Evolutionary conservation across 2,113 vertebrate species (phyloP).

Genomic region (Neomonachus schauinslandi): DNA sequence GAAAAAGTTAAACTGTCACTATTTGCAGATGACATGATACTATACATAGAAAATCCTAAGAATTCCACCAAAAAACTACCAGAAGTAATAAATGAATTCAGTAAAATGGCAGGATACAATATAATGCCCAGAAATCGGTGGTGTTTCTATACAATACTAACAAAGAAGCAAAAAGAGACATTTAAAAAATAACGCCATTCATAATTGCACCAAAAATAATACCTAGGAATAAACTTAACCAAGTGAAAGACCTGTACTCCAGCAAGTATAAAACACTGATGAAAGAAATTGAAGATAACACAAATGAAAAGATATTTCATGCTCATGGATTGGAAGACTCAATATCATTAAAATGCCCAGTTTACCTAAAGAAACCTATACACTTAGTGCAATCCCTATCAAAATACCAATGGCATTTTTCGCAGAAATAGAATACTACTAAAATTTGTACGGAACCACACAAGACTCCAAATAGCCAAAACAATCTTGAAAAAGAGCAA

Average conservation of each 20-base stretch:
- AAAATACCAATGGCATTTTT: neutral
- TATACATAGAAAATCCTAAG: neutral
- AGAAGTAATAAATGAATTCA: neutral
- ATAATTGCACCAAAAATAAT: neutral
- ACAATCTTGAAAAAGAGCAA: neutral
- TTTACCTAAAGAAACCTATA: neutral
- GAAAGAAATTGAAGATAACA: neutral
- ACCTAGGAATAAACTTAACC: neutral
- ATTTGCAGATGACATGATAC: neutral
- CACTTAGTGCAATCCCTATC: neutral
- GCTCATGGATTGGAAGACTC: neutral
- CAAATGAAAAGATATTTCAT: neutral
- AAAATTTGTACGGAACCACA: neutral
- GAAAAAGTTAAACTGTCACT: neutral
- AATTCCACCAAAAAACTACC: neutral
- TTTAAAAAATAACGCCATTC: neutral
- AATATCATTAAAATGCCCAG: neutral
- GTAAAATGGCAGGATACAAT: neutral
- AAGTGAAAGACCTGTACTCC: neutral
- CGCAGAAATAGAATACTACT: neutral
- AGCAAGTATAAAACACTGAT: neutral
- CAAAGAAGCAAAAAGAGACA: neutral
- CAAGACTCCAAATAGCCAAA: neutral
- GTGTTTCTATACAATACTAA: neutral
- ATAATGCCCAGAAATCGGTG: neutral